phyloP scores from a whole-genome alignment of 1,140 invertebrate genomes.

The Drusus annulatus region DNA sequence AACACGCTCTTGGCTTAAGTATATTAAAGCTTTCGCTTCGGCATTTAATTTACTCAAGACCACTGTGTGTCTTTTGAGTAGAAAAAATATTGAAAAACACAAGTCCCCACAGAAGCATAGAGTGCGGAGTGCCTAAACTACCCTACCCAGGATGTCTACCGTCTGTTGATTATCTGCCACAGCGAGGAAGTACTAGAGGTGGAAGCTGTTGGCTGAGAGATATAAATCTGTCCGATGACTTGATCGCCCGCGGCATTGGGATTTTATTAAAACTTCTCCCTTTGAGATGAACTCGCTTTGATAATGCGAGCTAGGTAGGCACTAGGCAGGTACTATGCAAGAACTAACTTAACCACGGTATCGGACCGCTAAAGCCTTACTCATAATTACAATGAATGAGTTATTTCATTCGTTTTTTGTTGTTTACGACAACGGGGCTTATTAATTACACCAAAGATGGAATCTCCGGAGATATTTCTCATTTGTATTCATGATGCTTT shows the following conservation, averaged over 20 bases:
- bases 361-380: constrained; percentile 34
- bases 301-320: constrained; percentile 18
- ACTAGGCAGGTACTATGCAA: not conserved
- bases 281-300: constrained; percentile 56
- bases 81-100: no score
- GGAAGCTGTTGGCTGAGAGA: constrained; percentile 27
- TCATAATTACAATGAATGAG: constrained; percentile 48
- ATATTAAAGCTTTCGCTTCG: no score
- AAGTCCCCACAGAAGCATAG: no score
- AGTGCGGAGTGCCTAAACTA: no score
- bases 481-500: constrained; percentile 32
- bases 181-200: not conserved
- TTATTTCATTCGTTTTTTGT: constrained; percentile 41
- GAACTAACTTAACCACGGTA: constrained; percentile 9
- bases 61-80: no score
- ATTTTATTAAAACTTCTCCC: constrained; percentile 57
- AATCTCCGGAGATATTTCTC: constrained; percentile 24
- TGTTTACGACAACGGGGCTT: constrained; percentile 46
- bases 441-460: constrained; percentile 41
- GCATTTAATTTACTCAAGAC: no score
- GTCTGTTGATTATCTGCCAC: constrained; percentile 44
- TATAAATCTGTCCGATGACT: constrained; percentile 56
- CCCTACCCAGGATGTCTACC: no score
- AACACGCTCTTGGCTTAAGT: no score
- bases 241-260: constrained; percentile 53